A percentile compares a stretch with the other conserved stretches of the same genome.
These are phyloP conservation scores for Gallirallus australis DNA, from an alignment of 2,797 vertebrate species.

Conservation along the genomic window DNA sequence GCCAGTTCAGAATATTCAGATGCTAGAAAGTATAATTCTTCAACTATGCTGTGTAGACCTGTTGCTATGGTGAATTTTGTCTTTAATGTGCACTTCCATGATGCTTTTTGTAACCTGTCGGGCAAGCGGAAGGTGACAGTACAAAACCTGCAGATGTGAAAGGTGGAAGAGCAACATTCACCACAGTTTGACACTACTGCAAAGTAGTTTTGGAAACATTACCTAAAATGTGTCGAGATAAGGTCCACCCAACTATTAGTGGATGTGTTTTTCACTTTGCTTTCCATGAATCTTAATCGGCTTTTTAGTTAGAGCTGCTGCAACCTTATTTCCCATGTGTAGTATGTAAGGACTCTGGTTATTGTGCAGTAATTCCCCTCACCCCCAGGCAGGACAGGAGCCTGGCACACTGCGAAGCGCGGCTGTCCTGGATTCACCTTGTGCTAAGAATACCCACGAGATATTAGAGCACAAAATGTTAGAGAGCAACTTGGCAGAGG, in stretches of 20 bases:
- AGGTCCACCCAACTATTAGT: neutral
- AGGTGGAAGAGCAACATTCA: neutral
- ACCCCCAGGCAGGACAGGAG: neutral
- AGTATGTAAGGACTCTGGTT: neutral
- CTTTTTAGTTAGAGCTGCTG: neutral
- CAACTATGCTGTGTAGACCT: neutral
- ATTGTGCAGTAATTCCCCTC: neutral
- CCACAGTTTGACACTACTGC: neutral
- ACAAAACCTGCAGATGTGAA: neutral
- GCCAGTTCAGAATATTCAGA: neutral
- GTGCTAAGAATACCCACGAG: conserved; percentile 4
- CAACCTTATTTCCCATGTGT: neutral
- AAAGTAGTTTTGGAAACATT: neutral
- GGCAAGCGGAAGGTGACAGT: neutral
- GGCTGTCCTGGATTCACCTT: neutral
- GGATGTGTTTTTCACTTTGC: neutral
- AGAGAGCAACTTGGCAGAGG: neutral
- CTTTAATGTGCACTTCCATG: neutral
- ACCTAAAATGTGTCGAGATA: neutral
- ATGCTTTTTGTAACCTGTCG: neutral
- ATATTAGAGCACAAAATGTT: neutral
- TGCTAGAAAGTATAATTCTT: neutral
- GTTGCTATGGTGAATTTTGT: neutral
- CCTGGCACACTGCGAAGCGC: rapidly evolving
- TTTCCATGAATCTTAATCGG: neutral